Evolutionary conservation across 2,113 vertebrate species (phyloP), one percentile per base, ranked within the genome.

Genomic region (Heteronetta atricapilla): DNA sequence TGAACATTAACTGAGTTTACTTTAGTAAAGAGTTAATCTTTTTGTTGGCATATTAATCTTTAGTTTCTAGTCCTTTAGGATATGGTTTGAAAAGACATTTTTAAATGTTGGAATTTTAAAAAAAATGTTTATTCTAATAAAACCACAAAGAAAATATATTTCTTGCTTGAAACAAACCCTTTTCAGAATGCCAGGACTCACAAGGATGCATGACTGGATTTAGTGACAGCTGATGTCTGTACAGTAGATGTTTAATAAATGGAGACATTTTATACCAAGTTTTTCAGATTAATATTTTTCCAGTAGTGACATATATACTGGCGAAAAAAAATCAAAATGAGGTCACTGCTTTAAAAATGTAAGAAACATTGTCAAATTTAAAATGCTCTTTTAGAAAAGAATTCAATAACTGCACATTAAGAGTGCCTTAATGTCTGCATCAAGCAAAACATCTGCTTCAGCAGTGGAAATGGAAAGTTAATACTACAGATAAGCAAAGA

Each of bases 341-440:
- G 94, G 95, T 92, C 96, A 96, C 62, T 82, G 86, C 93, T 96
- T 97, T 96, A 96, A 96, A 96, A 96, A 96, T 96, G 95, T 95
- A 96, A 88, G 91, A 95, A 96, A 97, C 75, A 89, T 96, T 97
- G 96, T 96, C 96, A 96, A 92, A 97, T 96, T 95, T 96, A 96
- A 97, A 97, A 96, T 96, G 96, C 91, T 96, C 91, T 96, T 96
- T 96, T 73, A 95, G 93, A 86, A 91, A 96, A 93, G 88, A 93
- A 94, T 85, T 95, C 93, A 82, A 89, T 93, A 93, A 93, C 93
- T 95, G 88, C 91, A 96, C 80, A 82, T 95, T 91, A 95, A 95
- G 90, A 93, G 58, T 93, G 88, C 88, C 85, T 96, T 95, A 94
- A 96, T 89, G 94, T 90, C 88, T 96, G 86, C 5, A 6, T 96